Base-by-base conservation (phyloP, 1,140 invertebrate genomes). In the Leptoteleia sp. region DNA sequence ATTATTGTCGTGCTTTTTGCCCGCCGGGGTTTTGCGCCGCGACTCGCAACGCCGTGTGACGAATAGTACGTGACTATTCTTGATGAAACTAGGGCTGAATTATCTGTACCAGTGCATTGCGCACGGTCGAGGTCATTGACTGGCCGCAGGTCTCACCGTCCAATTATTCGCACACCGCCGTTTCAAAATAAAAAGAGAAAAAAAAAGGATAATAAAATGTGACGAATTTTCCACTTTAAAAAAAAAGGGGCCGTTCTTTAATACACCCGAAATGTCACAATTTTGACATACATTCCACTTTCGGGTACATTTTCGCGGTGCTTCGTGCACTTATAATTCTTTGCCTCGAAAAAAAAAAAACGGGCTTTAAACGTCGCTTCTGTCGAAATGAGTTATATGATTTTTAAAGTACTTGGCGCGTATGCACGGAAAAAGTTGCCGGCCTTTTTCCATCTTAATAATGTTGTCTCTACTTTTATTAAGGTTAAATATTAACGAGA, bases 71-170 rank as follows among this genome's bases (percentile, higher is more conserved):
- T 31, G 17, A 55, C 15, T 59, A 12, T 57, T 48, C 17, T 2
- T 11, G 8, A 35, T 31, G 37, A 62, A 72, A 54, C 57, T 62
- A 62, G 68, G 57, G 22, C 57, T 62, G 50, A 54, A 72, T 72
- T 50, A 65, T 73, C 59, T 52, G 9, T 52, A 43, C 11, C 38
- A 19, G 19, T 67, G 50, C 52, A 45, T 65, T 59, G 61, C 35
- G 48, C 59, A 52, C 13, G 47, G 70, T 50, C 61, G 71, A 75
- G 71, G 71, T 75, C 61, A 45, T 67, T 75, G 71, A 67, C 71
- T 75, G 54, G 43, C 52, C 71, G 71, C 61, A 75, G 71, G 47
- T 54, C 54, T 75, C 37, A 61, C 61, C 71, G 61, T 61, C 71
- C 37, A 75, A 65, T 67, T 61, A 75, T 61, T 75, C 61, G 52